Conservation (phyloP, 1,140 invertebrate species). For the Brachionus manjavacas region DNA sequence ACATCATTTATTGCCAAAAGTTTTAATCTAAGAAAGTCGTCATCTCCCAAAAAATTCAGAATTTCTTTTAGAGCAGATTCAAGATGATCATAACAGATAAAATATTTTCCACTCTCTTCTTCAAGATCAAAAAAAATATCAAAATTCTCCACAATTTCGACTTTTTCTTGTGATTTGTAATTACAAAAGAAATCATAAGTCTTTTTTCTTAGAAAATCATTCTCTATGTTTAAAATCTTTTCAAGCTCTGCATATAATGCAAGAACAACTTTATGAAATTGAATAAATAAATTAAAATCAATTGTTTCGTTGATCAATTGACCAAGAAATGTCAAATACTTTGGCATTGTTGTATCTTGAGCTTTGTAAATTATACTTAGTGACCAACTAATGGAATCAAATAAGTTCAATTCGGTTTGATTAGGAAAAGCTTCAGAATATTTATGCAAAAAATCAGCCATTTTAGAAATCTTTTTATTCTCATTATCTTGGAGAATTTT, state of each 20-base stretch:
- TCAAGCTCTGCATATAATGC: neutral
- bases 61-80: neutral
- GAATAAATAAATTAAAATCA: neutral
- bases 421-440: neutral
- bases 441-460: neutral
- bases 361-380: neutral
- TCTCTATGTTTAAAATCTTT: neutral
- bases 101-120: neutral
- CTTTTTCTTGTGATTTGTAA: neutral
- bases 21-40: neutral
- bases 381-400: neutral
- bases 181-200: neutral
- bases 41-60: neutral
- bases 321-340: neutral
- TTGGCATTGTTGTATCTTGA: neutral
- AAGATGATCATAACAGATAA: neutral
- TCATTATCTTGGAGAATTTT: neutral
- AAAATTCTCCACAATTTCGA: neutral
- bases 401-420: neutral
- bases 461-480: neutral
- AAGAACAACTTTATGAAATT: neutral
- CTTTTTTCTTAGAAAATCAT: neutral
- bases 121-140: neutral
- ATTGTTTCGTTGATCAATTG: neutral
- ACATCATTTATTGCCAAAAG: neutral